A percentile compares a stretch with the other conserved stretches of the same genome.
These are phyloP conservation scores for Haplochromis vanheusdeni DNA, from an alignment of 2,113 vertebrate species.

Conservation along the genomic window DNA sequence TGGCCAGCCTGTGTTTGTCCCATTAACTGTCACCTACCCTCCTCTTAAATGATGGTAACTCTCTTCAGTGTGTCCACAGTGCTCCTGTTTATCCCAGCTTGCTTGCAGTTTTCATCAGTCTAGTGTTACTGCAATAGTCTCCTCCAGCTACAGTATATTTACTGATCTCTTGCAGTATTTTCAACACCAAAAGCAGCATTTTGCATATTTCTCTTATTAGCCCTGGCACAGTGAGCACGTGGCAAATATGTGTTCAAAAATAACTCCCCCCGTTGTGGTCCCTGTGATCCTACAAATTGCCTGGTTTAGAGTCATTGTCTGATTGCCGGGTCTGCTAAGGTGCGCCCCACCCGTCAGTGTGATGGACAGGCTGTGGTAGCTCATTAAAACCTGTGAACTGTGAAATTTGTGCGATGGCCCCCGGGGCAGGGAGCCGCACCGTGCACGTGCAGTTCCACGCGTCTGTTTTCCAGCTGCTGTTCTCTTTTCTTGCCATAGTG, in stretches of 20 bases:
- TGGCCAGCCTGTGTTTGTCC: constrained; percentile 30
- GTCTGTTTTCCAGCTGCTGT: constrained; percentile 51
- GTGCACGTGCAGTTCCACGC: constrained; percentile 25
- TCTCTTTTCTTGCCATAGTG: constrained; percentile 13
- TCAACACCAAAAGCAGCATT: neutral
- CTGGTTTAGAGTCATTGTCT: neutral
- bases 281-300: neutral
- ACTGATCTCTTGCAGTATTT: neutral
- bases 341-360: constrained; percentile 14
- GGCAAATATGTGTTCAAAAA: constrained; percentile 22
- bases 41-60: constrained; percentile 17
- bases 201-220: neutral
- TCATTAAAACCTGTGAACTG: constrained; percentile 61
- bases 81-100: neutral
- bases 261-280: neutral
- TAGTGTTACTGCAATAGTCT: neutral
- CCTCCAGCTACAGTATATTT: neutral
- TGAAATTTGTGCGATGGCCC: constrained; percentile 48
- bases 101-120: neutral
- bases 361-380: constrained; percentile 53
- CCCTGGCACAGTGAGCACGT: neutral
- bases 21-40: constrained; percentile 55
- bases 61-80: constrained; percentile 2
- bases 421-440: neutral
- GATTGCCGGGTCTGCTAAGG: constrained; percentile 3